phyloP scores from a whole-genome alignment of 2,888 invertebrate species.

The Lasioglossum morio region DNA sequence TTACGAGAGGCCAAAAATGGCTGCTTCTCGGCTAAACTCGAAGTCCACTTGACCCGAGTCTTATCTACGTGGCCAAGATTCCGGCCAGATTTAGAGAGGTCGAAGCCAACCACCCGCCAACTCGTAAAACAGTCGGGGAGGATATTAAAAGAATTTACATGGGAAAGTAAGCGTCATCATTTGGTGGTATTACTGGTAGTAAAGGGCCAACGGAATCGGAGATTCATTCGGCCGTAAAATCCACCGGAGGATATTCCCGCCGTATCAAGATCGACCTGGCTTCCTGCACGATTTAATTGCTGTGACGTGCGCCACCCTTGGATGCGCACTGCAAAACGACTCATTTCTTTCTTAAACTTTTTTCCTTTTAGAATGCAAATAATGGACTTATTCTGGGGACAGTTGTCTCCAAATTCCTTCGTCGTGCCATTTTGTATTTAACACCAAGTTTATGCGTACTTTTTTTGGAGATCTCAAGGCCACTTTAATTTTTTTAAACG shows the following conservation, averaged over 20 bases:
- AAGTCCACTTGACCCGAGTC: slow-evolving; percentile 39
- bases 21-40: slow-evolving; percentile 29
- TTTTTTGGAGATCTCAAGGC: too few relatives aligned
- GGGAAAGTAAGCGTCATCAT: slow-evolving; percentile 20
- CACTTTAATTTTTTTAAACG: too few relatives aligned
- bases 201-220: slow-evolving; percentile 20
- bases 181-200: slow-evolving; percentile 22
- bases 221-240: slow-evolving; percentile 17
- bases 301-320: not conserved
- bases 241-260: not conserved
- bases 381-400: too few relatives aligned
- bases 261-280: slow-evolving; percentile 13
- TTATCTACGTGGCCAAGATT: slow-evolving; percentile 53
- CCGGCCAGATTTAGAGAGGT: slow-evolving; percentile 47
- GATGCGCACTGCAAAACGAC: not conserved
- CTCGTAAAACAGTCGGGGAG: slow-evolving; percentile 43
- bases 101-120: slow-evolving; percentile 19
- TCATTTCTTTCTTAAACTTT: not conserved
- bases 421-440: too few relatives aligned
- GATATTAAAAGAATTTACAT: slow-evolving; percentile 46
- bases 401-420: too few relatives aligned
- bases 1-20: slow-evolving; percentile 34
- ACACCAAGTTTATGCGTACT: too few relatives aligned
- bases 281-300: slow-evolving; percentile 7
- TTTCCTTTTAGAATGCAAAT: not conserved